Percentiles rank a stretch among this genome's conserved stretches.
Evolutionary conservation across 2,888 invertebrate species (phyloP).

Genomic region (Andrena minutula): DNA sequence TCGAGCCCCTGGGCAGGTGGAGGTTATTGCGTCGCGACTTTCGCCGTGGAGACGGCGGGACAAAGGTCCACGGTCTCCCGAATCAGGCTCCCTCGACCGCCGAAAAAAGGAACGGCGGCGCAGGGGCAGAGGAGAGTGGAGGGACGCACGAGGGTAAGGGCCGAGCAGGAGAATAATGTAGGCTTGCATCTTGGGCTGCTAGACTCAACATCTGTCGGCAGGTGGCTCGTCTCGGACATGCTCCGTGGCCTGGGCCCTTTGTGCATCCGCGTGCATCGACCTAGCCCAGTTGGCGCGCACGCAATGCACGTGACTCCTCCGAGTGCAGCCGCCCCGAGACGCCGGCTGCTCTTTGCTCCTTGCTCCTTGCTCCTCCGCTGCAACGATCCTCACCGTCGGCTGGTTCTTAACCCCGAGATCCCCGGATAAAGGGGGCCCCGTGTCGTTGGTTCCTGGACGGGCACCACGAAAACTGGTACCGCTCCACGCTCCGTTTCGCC

Average conservation of each 20-base stretch:
- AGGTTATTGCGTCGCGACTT: conserved; percentile 63
- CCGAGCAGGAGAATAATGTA: conserved; percentile 63
- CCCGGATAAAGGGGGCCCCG: conserved; percentile 52
- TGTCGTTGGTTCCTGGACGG: not conserved
- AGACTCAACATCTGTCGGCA: conserved; percentile 82
- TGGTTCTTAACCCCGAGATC: conserved; percentile 67
- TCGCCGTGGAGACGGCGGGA: conserved; percentile 49
- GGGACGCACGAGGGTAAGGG: conserved; percentile 30
- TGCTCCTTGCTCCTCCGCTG: conserved; percentile 41
- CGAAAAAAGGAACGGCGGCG: not conserved
- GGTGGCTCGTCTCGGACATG: conserved; percentile 79
- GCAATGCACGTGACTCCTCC: conserved; percentile 72
- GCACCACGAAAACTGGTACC: no score
- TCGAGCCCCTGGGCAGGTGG: conserved; percentile 62
- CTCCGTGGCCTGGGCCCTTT: conserved; percentile 73
- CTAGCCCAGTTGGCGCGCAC: conserved; percentile 71
- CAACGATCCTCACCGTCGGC: conserved; percentile 61
- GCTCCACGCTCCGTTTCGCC: no score
- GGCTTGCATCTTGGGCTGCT: conserved; percentile 70
- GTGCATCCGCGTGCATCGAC: conserved; percentile 76
- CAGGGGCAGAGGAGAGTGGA: not conserved
- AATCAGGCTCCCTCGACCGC: conserved; percentile 53
- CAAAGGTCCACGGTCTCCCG: conserved; percentile 61
- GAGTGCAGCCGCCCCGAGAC: conserved; percentile 61
- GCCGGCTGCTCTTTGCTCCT: conserved; percentile 39